Conservation (phyloP, 2,113 vertebrate species). For the Ammodramus savannarum region DNA sequence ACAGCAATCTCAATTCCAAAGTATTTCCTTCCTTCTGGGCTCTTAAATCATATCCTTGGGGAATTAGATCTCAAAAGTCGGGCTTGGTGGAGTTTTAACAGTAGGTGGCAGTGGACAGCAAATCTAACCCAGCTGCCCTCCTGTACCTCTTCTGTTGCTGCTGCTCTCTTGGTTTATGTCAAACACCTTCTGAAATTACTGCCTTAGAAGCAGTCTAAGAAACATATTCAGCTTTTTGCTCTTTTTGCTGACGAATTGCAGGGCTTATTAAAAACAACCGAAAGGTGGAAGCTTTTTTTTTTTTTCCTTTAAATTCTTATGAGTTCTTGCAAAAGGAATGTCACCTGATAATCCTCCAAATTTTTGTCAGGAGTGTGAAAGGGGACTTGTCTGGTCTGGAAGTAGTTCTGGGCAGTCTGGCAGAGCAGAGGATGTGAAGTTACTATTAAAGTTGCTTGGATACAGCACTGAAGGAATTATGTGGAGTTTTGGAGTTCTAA, state of each 20-base stretch:
- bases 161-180: neutral
- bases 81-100: neutral
- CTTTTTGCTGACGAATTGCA: neutral
- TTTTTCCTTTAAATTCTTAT: neutral
- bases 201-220: neutral
- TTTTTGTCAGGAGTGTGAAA: neutral
- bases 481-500: neutral
- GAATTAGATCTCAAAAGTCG: neutral
- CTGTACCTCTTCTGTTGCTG: neutral
- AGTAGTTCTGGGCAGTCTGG: neutral
- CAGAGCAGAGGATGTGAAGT: neutral
- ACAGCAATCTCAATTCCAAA: neutral
- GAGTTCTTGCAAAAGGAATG: neutral
- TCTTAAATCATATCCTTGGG: fast-evolving
- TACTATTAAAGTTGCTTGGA: neutral
- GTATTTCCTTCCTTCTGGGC: neutral
- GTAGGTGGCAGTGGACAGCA: conserved; percentile 43
- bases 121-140: neutral
- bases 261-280: neutral
- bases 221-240: neutral
- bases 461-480: neutral
- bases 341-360: neutral
- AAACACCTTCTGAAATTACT: neutral
- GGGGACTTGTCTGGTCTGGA: neutral
- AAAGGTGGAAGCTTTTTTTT: neutral